phyloP scores from a whole-genome alignment of 2,113 vertebrate genomes.

The Triplophysa tibetana region DNA sequence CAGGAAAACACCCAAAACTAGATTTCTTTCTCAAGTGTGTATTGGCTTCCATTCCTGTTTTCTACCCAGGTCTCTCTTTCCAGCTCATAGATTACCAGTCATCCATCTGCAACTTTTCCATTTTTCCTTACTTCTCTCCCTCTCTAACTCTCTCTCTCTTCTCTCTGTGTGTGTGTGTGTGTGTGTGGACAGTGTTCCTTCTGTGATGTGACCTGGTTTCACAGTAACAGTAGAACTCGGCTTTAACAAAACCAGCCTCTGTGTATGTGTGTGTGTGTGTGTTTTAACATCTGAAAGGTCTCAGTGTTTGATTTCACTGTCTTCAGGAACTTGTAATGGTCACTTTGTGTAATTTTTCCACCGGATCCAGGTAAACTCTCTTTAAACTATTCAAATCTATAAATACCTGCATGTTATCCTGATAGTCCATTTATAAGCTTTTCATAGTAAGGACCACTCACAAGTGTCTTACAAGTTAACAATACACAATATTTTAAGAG shows the following conservation, averaged over 20 bases:
- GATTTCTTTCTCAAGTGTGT: not conserved
- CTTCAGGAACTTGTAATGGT: not conserved
- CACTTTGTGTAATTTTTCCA: not conserved
- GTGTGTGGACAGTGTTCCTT: conserved; percentile 21
- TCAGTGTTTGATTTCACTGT: not conserved
- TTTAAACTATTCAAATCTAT: not conserved
- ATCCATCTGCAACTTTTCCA: not conserved
- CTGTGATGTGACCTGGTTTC: conserved; percentile 45
- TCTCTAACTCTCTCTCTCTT: conserved; percentile 4
- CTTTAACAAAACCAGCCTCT: conserved; percentile 41
- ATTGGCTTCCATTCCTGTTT: not conserved
- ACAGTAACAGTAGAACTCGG: conserved; percentile 44
- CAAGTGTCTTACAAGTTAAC: not conserved
- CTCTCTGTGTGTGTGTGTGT: not conserved
- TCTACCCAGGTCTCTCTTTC: not conserved
- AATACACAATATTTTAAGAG: not conserved
- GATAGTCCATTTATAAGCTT: no score
- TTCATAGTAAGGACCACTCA: not conserved
- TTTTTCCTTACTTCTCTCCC: conserved; percentile 6
- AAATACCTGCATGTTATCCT: not conserved
- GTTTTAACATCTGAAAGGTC: not conserved
- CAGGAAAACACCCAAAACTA: not conserved
- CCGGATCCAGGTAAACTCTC: not conserved
- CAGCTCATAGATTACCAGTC: not conserved
- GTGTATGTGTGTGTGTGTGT: not conserved